A percentile compares a stretch with the other conserved stretches of the same genome.
These are phyloP conservation scores for Hyla sarda DNA, from an alignment of 2,113 vertebrate species.

Conservation along the genomic window DNA sequence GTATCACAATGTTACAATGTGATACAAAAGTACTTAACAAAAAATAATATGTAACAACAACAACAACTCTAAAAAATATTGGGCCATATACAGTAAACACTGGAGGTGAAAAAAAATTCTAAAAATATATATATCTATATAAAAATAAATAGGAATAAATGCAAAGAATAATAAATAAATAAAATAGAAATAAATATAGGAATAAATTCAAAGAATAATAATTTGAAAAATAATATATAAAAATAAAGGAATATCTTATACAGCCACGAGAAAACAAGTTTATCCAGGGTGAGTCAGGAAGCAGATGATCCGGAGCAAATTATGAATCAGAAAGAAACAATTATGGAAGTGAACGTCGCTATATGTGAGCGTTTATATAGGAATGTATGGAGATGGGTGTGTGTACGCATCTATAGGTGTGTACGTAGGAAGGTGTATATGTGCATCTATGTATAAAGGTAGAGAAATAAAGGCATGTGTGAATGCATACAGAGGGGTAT, in stretches of 20 bases:
- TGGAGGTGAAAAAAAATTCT: no score
- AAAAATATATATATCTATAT: not conserved
- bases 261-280: not conserved
- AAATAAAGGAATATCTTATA: not conserved
- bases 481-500: no score
- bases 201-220: no score
- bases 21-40: no score
- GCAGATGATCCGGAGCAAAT: not conserved
- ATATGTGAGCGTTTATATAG: not conserved
- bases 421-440: not conserved
- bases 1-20: not conserved
- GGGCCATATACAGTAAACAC: no score
- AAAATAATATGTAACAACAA: no score
- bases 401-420: not conserved
- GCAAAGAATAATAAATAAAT: no score
- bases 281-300: not conserved
- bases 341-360: not conserved
- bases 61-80: no score
- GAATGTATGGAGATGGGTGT: not conserved
- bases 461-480: no score
- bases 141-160: no score
- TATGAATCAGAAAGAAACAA: not conserved
- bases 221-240: no score
- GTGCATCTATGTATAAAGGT: not conserved
- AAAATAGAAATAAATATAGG: no score